phyloP scores from a whole-genome alignment of 2,113 vertebrate species.

The Lepus europaeus region DNA sequence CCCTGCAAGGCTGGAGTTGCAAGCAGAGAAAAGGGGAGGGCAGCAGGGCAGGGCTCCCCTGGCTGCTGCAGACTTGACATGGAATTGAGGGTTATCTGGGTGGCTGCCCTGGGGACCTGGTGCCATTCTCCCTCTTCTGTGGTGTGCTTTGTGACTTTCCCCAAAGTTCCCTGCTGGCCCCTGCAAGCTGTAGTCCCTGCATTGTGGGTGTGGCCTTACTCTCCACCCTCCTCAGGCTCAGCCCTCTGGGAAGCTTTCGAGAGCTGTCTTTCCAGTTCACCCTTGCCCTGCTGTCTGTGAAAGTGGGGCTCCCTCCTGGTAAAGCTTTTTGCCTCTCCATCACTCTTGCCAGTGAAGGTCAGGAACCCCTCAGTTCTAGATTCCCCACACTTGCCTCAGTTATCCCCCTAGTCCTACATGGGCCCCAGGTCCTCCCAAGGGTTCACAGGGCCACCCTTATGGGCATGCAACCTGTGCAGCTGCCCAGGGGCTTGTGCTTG shows the following conservation, averaged over 20 bases:
- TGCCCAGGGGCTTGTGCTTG: not conserved
- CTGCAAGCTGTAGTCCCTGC: not conserved
- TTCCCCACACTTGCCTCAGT: not conserved
- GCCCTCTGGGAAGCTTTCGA: not conserved
- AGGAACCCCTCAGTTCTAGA: too few species aligned
- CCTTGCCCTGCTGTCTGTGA: not conserved
- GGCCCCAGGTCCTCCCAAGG: not conserved
- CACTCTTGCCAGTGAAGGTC: too few species aligned
- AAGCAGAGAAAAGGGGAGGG: not conserved
- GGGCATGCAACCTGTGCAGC: rapidly evolving
- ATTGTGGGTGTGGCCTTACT: not conserved
- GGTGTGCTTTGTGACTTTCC: not conserved
- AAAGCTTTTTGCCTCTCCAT: not conserved
- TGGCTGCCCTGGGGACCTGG: not conserved
- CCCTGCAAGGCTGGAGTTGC: not conserved
- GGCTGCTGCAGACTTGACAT: too few species aligned
- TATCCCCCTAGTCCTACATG: too few species aligned
- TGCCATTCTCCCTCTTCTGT: rapidly evolving
- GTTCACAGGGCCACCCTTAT: not conserved
- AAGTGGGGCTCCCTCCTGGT: not conserved
- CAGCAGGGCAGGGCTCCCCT: not conserved
- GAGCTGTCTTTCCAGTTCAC: not conserved
- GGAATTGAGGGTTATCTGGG: too few species aligned
- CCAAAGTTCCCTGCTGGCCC: not conserved
- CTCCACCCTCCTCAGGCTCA: too few species aligned